Conservation (phyloP, 2,888 invertebrate genomes). For the Clanis bilineata region DNA sequence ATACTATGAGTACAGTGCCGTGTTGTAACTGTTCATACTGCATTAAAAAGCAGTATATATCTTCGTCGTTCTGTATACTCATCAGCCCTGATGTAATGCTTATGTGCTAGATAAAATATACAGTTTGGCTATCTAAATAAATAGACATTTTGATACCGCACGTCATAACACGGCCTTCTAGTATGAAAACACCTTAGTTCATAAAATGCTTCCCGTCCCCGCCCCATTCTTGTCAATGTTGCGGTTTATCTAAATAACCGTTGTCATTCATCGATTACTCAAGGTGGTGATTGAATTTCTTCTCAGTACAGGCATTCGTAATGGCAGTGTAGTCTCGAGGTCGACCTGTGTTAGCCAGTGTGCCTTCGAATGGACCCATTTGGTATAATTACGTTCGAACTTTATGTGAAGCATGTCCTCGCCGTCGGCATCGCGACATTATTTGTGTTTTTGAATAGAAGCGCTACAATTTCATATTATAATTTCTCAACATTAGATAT, state of each 20-base stretch:
- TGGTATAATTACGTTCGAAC: constrained; percentile 77
- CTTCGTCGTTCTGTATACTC: too few species aligned
- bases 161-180: too few species aligned
- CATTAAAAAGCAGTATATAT: too few species aligned
- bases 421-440: constrained; percentile 58
- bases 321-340: constrained; percentile 50
- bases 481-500: neutral
- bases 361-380: constrained; percentile 73
- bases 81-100: too few species aligned
- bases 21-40: too few species aligned
- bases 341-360: constrained; percentile 62
- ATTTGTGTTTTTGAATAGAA: constrained; percentile 30
- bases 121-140: too few species aligned
- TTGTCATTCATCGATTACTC: constrained; percentile 50
- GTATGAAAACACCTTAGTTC: too few species aligned
- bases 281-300: constrained; percentile 64
- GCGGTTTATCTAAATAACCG: constrained; percentile 14
- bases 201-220: neutral
- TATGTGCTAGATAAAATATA: too few species aligned
- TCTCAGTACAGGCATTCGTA: constrained; percentile 51
- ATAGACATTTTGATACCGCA: too few species aligned
- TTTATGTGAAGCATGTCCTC: constrained; percentile 64
- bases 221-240: neutral
- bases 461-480: constrained; percentile 3
- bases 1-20: too few species aligned